Conservation (phyloP, 2,797 vertebrate genomes). For the Amphiprion clarkii region DNA sequence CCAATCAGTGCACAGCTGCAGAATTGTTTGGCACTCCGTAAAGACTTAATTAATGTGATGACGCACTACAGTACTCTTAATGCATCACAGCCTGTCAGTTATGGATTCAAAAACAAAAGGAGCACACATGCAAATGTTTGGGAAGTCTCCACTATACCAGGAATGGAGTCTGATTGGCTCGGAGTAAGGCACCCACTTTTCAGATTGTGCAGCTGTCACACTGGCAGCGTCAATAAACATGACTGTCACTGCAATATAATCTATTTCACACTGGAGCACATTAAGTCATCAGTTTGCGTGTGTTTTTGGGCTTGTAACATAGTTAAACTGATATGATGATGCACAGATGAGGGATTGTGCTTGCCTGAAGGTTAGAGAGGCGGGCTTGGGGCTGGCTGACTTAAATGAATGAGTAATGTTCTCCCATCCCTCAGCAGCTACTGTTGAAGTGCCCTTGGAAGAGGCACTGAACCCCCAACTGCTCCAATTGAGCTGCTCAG, state of each 20-base stretch:
- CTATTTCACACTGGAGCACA: conserved; percentile 39
- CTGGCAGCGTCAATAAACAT: conserved; percentile 53
- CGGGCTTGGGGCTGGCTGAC: conserved; percentile 44
- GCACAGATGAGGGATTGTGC: conserved; percentile 52
- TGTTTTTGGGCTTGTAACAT: conserved; percentile 28
- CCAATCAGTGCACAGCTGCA: conserved; percentile 15
- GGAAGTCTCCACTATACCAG: conserved; percentile 7
- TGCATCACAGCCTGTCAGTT: conserved; percentile 28
- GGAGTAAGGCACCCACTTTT: conserved; percentile 29
- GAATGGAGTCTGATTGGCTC: conserved; percentile 32
- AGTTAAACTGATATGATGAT: conserved; percentile 35
- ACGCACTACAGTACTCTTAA: conserved; percentile 31
- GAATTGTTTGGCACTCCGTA: conserved; percentile 31
- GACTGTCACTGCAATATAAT: conserved; percentile 37
- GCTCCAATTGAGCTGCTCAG: conserved; percentile 70
- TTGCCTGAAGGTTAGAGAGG: conserved; percentile 63
- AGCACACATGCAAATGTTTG: conserved; percentile 39
- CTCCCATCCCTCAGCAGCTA: conserved; percentile 63
- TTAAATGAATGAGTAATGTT: conserved; percentile 75
- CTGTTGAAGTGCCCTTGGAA: conserved; percentile 76
- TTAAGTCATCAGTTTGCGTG: conserved; percentile 46
- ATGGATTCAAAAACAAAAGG: conserved; percentile 31
- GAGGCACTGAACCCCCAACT: conserved; percentile 68
- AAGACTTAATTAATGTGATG: conserved; percentile 33
- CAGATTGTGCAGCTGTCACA: conserved; percentile 47